These are phyloP conservation scores for Marmota monax DNA, from an alignment of 2,113 vertebrate species.

Conservation along the genomic window DNA sequence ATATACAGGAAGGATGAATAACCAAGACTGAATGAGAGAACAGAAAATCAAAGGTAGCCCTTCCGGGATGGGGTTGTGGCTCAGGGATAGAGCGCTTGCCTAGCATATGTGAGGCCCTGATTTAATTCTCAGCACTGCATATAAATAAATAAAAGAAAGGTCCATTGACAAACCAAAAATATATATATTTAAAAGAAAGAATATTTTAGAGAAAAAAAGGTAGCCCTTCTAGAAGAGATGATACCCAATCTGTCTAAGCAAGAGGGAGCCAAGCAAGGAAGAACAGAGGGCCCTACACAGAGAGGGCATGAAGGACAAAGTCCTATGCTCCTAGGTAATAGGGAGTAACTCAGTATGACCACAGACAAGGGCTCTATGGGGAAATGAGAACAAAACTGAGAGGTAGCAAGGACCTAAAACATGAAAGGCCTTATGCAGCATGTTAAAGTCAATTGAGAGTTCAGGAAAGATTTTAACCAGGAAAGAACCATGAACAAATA, in stretches of 20 bases:
- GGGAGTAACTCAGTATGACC: too few species aligned
- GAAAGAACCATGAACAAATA: not conserved
- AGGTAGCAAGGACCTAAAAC: not conserved
- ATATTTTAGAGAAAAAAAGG: not conserved
- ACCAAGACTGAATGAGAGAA: not conserved
- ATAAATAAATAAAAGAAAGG: too few species aligned
- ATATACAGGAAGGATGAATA: not conserved
- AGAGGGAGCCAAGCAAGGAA: not conserved
- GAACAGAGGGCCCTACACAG: not conserved
- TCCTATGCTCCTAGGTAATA: not conserved
- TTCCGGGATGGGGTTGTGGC: not conserved
- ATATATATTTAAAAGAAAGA: too few species aligned
- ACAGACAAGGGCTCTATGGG: not conserved
- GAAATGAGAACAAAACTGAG: not conserved
- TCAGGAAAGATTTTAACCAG: slow-evolving; percentile 5
- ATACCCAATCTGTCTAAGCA: not conserved
- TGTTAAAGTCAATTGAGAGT: not conserved
- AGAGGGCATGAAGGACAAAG: not conserved
- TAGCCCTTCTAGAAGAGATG: not conserved
- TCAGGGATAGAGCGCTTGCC: too few species aligned
- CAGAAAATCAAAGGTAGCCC: not conserved
- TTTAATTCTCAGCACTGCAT: too few species aligned
- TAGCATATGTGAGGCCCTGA: too few species aligned
- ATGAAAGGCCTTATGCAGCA: not conserved
- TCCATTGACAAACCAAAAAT: too few species aligned